phyloP scores from a whole-genome alignment of 1,140 invertebrate species.

The Drosophila gunungcola region DNA sequence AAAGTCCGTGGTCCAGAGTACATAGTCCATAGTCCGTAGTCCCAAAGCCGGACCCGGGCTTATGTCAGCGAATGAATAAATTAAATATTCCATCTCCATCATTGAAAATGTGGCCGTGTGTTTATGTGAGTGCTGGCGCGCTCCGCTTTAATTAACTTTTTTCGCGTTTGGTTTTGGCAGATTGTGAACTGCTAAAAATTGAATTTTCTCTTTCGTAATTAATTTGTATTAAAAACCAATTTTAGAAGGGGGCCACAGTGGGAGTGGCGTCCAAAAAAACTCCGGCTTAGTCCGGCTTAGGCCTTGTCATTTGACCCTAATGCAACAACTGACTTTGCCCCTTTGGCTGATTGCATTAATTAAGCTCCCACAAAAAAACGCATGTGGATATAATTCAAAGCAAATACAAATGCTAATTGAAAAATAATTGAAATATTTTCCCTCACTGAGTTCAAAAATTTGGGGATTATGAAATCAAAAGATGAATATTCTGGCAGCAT shows the following conservation, averaged over 20 bases:
- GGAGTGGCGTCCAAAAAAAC: slow-evolving; percentile 4
- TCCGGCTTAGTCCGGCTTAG: slow-evolving; percentile 45
- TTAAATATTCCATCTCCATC: slow-evolving; percentile 67
- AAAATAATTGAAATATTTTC: slow-evolving; percentile 21
- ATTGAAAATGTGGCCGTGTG: slow-evolving; percentile 43
- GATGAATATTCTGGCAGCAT: background rate
- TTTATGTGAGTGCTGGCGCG: slow-evolving; percentile 8
- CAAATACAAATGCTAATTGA: slow-evolving; percentile 38
- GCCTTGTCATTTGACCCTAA: slow-evolving; percentile 55
- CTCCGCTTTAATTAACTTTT: slow-evolving; percentile 65
- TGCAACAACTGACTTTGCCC: slow-evolving; percentile 50
- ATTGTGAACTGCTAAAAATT: slow-evolving; percentile 45
- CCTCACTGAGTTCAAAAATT: slow-evolving; percentile 1
- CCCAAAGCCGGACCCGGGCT: slow-evolving; percentile 16
- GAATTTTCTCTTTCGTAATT: slow-evolving; percentile 57
- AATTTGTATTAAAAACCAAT: slow-evolving; percentile 59
- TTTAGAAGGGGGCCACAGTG: slow-evolving; percentile 8
- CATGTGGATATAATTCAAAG: slow-evolving; percentile 25
- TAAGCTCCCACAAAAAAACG: slow-evolving; percentile 13
- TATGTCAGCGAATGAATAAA: slow-evolving; percentile 74
- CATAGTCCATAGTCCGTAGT: slow-evolving; percentile 3
- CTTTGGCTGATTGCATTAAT: slow-evolving; percentile 46
- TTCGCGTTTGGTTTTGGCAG: slow-evolving; percentile 41
- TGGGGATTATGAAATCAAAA: slow-evolving; percentile 5
- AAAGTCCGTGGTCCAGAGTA: background rate